These are phyloP conservation scores for Muraenolepis orangiensis DNA, from an alignment of 2,797 vertebrate genomes.

Conservation along the genomic window DNA sequence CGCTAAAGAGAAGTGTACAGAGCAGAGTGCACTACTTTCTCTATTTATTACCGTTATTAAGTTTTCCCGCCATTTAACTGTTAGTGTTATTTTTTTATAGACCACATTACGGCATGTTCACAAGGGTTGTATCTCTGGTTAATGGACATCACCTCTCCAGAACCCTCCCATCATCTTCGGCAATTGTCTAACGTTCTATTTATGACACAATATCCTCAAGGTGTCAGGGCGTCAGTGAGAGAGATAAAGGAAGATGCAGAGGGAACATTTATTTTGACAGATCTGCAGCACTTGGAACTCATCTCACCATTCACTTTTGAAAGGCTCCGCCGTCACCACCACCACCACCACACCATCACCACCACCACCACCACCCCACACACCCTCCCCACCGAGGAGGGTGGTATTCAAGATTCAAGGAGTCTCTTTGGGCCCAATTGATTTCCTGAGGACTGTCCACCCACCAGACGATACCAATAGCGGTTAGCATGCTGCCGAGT, in stretches of 20 bases:
- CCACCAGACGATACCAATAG: too few species aligned
- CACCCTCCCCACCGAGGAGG: too few species aligned
- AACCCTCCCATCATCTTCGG: not conserved
- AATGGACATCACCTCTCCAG: not conserved
- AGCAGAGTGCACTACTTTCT: not conserved
- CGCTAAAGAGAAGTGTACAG: not conserved
- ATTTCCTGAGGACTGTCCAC: too few species aligned
- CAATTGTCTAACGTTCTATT: not conserved
- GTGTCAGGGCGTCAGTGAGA: too few species aligned
- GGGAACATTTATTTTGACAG: not conserved
- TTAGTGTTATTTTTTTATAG: not conserved
- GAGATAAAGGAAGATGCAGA: not conserved
- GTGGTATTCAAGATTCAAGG: too few species aligned
- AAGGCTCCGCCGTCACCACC: too few species aligned
- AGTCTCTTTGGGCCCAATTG: too few species aligned
- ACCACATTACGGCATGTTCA: not conserved
- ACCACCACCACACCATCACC: too few species aligned
- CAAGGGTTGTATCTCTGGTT: not conserved
- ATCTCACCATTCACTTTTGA: not conserved
- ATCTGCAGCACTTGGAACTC: not conserved
- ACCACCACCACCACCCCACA: too few species aligned
- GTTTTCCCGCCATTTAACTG: not conserved
- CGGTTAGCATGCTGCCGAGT: conserved; percentile 53
- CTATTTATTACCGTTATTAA: not conserved
- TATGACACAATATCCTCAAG: not conserved